Conservation (phyloP, 2,888 invertebrate genomes). For the Invenusta paracnida region DNA sequence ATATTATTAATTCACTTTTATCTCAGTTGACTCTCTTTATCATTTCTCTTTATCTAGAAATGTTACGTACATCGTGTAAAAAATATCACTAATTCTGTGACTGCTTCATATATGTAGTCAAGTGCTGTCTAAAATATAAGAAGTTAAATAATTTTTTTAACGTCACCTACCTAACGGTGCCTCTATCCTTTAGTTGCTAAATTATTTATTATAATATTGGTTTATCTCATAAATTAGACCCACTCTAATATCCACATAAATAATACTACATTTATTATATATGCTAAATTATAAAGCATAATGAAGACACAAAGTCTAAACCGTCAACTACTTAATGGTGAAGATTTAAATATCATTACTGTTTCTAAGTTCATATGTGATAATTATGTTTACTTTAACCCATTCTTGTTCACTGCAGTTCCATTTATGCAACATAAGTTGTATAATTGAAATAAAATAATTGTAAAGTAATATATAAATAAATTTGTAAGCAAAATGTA, state of each 20-base stretch:
- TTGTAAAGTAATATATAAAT: background rate
- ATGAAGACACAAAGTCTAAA: slow-evolving; percentile 8
- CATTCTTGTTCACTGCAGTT: background rate
- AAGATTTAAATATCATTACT: slow-evolving; percentile 13
- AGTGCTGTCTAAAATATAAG: slow-evolving; percentile 8
- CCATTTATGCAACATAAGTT: no score
- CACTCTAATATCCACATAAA: slow-evolving; percentile 18
- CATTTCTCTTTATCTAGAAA: background rate
- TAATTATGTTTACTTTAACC: background rate
- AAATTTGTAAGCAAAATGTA: background rate
- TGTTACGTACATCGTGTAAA: slow-evolving; percentile 3
- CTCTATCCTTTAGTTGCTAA: background rate
- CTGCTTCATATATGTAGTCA: background rate
- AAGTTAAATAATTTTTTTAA: slow-evolving; percentile 12
- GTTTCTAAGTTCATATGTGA: background rate
- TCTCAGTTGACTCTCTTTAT: background rate
- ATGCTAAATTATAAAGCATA: slow-evolving; percentile 17
- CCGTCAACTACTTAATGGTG: background rate
- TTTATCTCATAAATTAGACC: slow-evolving; percentile 19
- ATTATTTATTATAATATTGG: background rate
- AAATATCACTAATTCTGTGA: background rate
- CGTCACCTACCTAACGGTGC: slow-evolving; percentile 19
- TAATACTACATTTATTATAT: slow-evolving; percentile 6
- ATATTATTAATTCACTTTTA: no score
- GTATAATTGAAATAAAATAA: no score